Base-by-base conservation (phyloP, 2,888 invertebrate species). In the Leptogaster cylindrica region DNA sequence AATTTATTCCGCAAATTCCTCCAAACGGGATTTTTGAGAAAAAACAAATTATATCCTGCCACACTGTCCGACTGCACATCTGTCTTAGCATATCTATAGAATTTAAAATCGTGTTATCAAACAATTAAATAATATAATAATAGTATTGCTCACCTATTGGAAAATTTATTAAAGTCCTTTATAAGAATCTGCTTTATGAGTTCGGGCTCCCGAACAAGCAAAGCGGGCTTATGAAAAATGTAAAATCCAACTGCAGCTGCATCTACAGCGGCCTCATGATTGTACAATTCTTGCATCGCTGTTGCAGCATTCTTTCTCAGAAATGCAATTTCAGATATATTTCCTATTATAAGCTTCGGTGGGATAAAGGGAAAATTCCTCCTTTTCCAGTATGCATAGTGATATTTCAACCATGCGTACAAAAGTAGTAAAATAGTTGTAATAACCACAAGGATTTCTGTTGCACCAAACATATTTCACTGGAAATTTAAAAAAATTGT, bases 201-300 rank as follows among this genome's bases (percentile, higher is more conserved):
- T n/a, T 82, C 82, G 0, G 79, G 79, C 46, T 84, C 82, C 1
- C 82, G 78, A 8, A 81, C 70, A 2, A 84, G 16, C n/a, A 84
- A 61, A 0, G 74, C 76, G 0, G 84, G 84, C n/a, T 78, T 78
- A 70, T 83, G 78, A 14, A 84, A 74, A 1, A 81, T 75, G 77
- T 79, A 74, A 71, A 83, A 70, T 73, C 84, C 76, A 71, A 76
- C 75, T 36, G 81, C 71, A 46, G 80, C 72, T 69, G 73, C 71
- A 69, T 79, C 61, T 73, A 73, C n/a, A 65, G 74, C 67, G 8
- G 65, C 16, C 0, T 74, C 71, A 68, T 78, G 71, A 3, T 76
- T 74, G 68, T 84, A 83, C 0, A 82, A 63, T 0, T 78, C 75
- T 4, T 76, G 77, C 0, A 83, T 64, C 39, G 78, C 78, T 41